Percentiles rank a stretch among this genome's conserved stretches.
Evolutionary conservation across 1,140 invertebrate genomes (phyloP).

Genomic region (Penaeus chinensis): DNA sequence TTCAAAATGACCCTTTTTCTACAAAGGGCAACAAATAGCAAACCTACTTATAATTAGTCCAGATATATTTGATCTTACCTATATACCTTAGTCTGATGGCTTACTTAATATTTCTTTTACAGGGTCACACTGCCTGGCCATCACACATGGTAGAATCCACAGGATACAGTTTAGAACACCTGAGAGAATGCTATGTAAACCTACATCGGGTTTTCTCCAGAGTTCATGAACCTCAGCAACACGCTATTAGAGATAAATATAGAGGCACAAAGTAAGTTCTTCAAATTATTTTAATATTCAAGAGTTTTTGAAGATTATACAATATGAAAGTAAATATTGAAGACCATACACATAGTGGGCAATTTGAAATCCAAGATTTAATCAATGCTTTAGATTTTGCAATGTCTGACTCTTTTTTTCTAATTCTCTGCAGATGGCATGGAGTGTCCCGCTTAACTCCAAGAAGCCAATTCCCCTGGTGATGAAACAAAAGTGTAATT

Average conservation of each 20-base stretch:
- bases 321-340: not conserved
- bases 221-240: constrained; percentile 77
- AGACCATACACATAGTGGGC: not conserved
- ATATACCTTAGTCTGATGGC: not conserved
- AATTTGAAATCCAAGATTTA: no score
- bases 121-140: constrained; percentile 75
- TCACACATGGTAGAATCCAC: constrained; percentile 75
- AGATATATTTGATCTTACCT: not conserved
- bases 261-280: constrained; percentile 77
- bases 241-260: constrained; percentile 88
- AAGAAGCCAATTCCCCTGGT: constrained; percentile 8
- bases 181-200: constrained; percentile 77
- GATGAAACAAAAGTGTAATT: no score
- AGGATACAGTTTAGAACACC: constrained; percentile 77
- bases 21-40: no score
- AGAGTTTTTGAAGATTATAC: not conserved
- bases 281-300: constrained; percentile 7
- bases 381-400: not conserved
- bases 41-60: no score
- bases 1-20: no score
- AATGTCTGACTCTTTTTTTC: not conserved
- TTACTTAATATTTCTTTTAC: not conserved
- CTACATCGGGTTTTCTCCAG: constrained; percentile 78
- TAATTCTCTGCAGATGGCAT: constrained; percentile 12
- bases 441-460: constrained; percentile 2